Conservation (phyloP, 2,888 invertebrate genomes). For the Hymenopus coronatus region DNA sequence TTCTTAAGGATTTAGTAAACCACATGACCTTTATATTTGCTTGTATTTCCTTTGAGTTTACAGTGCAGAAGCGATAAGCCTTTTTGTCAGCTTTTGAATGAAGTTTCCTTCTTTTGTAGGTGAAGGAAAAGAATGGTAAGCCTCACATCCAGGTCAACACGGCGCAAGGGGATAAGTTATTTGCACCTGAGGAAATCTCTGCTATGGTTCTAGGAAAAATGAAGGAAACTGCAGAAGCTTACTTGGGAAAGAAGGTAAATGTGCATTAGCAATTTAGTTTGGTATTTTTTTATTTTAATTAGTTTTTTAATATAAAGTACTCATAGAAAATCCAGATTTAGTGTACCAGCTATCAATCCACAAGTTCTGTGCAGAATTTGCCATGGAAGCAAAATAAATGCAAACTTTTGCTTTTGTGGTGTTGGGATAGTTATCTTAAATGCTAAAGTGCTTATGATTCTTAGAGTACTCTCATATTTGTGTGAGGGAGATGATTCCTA, state of each 20-base stretch:
- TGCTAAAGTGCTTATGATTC: too few species aligned
- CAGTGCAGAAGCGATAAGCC: not conserved
- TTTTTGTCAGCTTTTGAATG: not conserved
- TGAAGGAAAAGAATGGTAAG: conserved; percentile 88
- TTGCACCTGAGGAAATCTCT: conserved; percentile 98
- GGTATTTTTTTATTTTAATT: too few species aligned
- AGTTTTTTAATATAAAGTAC: too few species aligned
- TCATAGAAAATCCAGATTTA: too few species aligned
- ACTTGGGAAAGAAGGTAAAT: conserved; percentile 85
- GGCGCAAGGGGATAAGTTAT: conserved; percentile 80
- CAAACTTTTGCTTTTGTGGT: too few species aligned
- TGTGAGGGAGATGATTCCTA: not conserved
- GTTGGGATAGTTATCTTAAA: too few species aligned
- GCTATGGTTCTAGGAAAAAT: conserved; percentile 98
- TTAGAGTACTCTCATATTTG: too few species aligned
- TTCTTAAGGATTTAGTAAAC: not conserved
- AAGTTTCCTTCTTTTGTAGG: conserved; percentile 45
- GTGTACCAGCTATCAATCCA: too few species aligned
- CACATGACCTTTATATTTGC: not conserved
- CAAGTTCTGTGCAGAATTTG: too few species aligned
- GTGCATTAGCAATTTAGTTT: too few species aligned
- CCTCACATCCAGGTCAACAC: conserved; percentile 88
- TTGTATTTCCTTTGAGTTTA: not conserved
- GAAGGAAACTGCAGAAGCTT: conserved; percentile 98
- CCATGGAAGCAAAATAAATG: too few species aligned